Conservation (phyloP, 2,888 invertebrate species). For the Miltochrista miniata region DNA sequence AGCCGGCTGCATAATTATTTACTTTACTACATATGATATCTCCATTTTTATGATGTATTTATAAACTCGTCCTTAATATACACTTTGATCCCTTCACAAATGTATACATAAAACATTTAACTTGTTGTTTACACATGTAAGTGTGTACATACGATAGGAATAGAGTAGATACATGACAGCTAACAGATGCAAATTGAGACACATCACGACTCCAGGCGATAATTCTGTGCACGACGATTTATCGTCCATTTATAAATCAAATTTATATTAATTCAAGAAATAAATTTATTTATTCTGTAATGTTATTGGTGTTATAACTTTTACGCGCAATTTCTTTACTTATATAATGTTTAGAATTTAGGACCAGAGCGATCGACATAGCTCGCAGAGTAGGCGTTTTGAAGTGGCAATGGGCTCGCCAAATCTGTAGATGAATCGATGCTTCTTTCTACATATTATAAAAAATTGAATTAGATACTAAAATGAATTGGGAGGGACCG, state of each 20-base stretch:
- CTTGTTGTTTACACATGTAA: conserved; percentile 8
- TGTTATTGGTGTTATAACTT: conserved; percentile 2
- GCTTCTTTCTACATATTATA: no score
- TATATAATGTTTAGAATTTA: not conserved
- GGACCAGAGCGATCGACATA: no score
- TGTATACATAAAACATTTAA: conserved; percentile 19
- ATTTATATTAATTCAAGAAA: conserved; percentile 3
- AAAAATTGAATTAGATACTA: no score
- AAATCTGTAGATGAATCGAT: no score
- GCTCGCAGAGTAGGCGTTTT: no score
- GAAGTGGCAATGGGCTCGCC: no score
- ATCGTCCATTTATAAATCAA: conserved; percentile 14
- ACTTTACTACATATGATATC: no score
- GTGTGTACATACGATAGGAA: conserved; percentile 9
- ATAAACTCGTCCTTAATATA: not conserved
- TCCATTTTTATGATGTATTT: not conserved
- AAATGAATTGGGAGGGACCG: no score
- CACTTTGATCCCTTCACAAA: conserved; percentile 16
- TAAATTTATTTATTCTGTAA: not conserved
- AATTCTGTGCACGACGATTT: conserved; percentile 46
- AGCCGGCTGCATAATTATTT: no score
- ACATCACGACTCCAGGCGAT: conserved; percentile 68
- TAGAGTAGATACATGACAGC: conserved; percentile 17
- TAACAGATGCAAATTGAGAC: conserved; percentile 58
- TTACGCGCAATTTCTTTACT: not conserved